Base-by-base conservation (phyloP, 2,113 vertebrate genomes). In the Galeopterus variegatus region DNA sequence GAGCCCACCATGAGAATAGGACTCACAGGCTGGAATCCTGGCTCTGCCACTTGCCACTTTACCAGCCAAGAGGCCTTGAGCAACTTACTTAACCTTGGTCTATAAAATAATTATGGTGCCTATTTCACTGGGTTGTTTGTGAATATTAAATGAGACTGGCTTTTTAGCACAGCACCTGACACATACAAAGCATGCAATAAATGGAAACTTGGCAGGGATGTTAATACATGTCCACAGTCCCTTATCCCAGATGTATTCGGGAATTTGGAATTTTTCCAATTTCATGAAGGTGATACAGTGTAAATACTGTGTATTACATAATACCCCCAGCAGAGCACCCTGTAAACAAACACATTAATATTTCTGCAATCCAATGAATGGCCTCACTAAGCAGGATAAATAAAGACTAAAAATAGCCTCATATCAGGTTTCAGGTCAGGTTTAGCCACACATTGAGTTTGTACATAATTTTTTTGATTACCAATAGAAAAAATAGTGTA, bases 331-430 rank as follows among this genome's bases (percentile, higher is more conserved):
- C 45, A 70, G 33, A 70, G 73, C 48, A 45, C 69, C 50, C 82
- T 79, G 17, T 77, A 76, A 83, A 72, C 93, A 88, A 90, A 96
- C 72, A 85, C n/a, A 50, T 54, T 45, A 36, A 41, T 83, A 72
- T 70, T 96, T 88, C 81, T 80, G 26, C 77, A 94, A 45, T 82
- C 82, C 58, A 69, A 33, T 84, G 56, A 70, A 75, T 58, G 50
- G 56, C 79, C 64, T 72, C 56, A 54, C 50, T 75, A 88, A 95
- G 36, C 85, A 45, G 33, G 52, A 82, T 88, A 86, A 64, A 64
- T n/a, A 86, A 72, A 85, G 11, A 64, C 75, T 69, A 33, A 88
- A 88, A 72, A 72, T 36, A 52, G 85, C 41, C 11, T 93, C 54
- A 0, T 45, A 36, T 72, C 62, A 62, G 11, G 41, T 41, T 90